Conservation (phyloP, 2,113 vertebrate genomes). For the Plecturocebus donacophilus region DNA sequence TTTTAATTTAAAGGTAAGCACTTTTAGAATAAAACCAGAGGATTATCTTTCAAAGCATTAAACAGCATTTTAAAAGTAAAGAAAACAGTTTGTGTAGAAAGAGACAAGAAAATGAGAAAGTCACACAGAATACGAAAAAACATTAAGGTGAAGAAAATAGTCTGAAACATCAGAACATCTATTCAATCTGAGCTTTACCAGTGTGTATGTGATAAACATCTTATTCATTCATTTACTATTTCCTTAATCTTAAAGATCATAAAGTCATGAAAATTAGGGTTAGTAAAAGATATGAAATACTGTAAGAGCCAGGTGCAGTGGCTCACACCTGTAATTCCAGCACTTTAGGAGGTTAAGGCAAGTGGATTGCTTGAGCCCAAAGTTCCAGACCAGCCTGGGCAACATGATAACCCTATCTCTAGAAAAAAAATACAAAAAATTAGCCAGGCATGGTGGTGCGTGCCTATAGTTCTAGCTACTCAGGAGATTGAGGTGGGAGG, state of each 20-base stretch:
- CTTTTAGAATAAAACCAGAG: constrained; percentile 25
- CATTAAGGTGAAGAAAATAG: constrained; percentile 1
- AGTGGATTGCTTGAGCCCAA: too few species aligned
- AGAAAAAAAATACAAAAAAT: too few species aligned
- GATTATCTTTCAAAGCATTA: neutral
- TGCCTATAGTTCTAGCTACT: too few species aligned
- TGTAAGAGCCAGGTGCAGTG: too few species aligned
- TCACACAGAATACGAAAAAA: neutral
- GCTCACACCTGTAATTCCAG: too few species aligned
- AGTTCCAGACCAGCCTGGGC: too few species aligned
- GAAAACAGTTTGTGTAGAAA: neutral
- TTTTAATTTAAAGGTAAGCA: neutral
- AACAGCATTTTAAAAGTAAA: neutral
- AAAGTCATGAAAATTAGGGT: neutral
- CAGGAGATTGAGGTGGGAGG: too few species aligned
- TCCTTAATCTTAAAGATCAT: neutral
- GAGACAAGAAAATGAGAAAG: neutral
- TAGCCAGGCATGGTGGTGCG: too few species aligned
- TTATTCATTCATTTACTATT: constrained; percentile 4
- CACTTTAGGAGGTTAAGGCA: too few species aligned
- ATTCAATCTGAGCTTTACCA: neutral
- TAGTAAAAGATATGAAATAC: neutral
- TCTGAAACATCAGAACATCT: neutral
- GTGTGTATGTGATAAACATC: neutral
- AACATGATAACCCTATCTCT: too few species aligned